phyloP scores from a whole-genome alignment of 2,113 vertebrate species.

The Lepus europaeus region DNA sequence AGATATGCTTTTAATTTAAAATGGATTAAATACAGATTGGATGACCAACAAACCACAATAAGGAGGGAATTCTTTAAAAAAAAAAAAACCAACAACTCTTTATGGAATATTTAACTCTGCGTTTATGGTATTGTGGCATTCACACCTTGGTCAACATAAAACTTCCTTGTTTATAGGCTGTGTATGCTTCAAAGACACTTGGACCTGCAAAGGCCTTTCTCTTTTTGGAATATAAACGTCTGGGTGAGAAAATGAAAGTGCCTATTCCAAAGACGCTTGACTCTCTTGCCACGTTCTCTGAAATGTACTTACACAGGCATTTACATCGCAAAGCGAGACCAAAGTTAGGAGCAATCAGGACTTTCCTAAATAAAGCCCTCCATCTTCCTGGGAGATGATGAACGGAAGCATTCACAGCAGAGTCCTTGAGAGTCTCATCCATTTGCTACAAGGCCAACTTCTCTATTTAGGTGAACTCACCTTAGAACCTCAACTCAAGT shows the following conservation, averaged over 20 bases:
- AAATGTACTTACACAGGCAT: not conserved
- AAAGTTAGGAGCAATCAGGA: not conserved
- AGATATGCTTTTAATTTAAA: not conserved
- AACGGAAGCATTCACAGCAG: constrained; percentile 20
- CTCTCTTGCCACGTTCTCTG: not conserved
- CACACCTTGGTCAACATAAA: not conserved
- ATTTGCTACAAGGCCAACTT: not conserved
- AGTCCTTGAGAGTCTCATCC: constrained; percentile 18
- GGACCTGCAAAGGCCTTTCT: not conserved
- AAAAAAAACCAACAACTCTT: not conserved
- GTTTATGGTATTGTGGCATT: not conserved
- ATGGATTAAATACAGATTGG: not conserved
- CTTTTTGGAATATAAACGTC: not conserved
- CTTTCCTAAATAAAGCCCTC: not conserved
- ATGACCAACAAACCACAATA: not conserved
- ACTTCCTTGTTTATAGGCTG: not conserved
- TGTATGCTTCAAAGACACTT: not conserved
- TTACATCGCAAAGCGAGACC: not conserved
- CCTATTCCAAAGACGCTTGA: not conserved
- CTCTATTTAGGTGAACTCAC: constrained; percentile 41
- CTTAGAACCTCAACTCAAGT: constrained; percentile 46
- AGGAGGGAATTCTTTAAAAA: not conserved
- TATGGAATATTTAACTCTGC: constrained; percentile 30
- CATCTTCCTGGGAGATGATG: not conserved
- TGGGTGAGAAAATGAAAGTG: not conserved